Percentiles rank a stretch among this genome's conserved stretches.
phyloP scores from a whole-genome alignment of 2,797 vertebrate species.

The Hemibagrus guttatus region DNA sequence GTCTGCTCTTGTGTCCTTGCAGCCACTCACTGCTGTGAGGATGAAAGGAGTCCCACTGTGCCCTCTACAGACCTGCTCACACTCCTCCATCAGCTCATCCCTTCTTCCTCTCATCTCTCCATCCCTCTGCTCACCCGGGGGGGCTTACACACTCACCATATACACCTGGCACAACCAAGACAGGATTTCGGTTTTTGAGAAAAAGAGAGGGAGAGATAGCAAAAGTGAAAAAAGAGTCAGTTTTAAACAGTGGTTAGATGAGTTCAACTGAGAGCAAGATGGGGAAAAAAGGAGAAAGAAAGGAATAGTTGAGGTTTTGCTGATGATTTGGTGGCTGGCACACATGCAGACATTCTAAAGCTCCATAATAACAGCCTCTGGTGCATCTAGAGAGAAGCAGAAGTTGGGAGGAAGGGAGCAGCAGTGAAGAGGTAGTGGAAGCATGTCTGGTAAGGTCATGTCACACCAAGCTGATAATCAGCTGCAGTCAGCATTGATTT shows the following conservation, averaged over 20 bases:
- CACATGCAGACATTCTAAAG: constrained; percentile 41
- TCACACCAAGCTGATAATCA: neutral
- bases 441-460: neutral
- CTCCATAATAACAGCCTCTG: neutral
- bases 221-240: constrained; percentile 59
- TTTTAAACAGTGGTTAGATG: constrained; percentile 57
- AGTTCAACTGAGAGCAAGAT: neutral
- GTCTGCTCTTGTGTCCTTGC: constrained; percentile 89
- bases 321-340: constrained; percentile 73
- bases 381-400: constrained; percentile 29
- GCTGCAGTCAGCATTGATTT: neutral
- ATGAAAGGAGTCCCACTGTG: constrained; percentile 98
- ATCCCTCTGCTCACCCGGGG: constrained; percentile 30
- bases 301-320: constrained; percentile 67
- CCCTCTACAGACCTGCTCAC: constrained; percentile 88
- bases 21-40: constrained; percentile 93
- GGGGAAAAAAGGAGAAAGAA: neutral
- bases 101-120: constrained; percentile 87
- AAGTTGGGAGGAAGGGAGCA: neutral
- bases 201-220: neutral
- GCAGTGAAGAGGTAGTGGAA: constrained; percentile 6
- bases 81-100: constrained; percentile 95
- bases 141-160: constrained; percentile 25
- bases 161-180: constrained; percentile 60
- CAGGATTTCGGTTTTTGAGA: neutral